Percentiles rank a stretch among this genome's conserved stretches.
Evolutionary conservation across 2,888 invertebrate genomes (phyloP).

Genomic region (Amorpha juglandis): DNA sequence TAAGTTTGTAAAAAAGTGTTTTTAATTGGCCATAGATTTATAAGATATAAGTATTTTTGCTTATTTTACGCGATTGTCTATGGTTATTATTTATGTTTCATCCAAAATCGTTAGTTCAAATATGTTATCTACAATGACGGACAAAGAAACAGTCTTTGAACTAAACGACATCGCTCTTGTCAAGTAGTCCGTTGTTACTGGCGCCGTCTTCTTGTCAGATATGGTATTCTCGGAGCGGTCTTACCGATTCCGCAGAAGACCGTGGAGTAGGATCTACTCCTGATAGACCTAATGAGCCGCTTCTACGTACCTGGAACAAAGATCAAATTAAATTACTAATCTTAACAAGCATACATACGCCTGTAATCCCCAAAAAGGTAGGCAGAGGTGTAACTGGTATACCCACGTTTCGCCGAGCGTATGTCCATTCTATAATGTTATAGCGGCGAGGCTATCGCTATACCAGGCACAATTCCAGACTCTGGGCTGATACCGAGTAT

Average conservation of each 20-base stretch:
- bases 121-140: not conserved
- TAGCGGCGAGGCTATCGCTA: too few species aligned
- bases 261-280: constrained; percentile 87
- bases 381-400: too few species aligned
- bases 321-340: not conserved
- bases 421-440: too few species aligned
- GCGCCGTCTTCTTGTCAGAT: constrained; percentile 79
- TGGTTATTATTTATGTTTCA: not conserved
- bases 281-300: constrained; percentile 88
- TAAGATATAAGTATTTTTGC: too few species aligned
- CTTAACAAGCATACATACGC: too few species aligned
- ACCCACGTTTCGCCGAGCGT: too few species aligned
- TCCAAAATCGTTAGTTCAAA: not conserved
- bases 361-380: too few species aligned
- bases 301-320: constrained; percentile 68
- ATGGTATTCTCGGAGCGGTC: constrained; percentile 85
- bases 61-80: too few species aligned
- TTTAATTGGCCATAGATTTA: not conserved
- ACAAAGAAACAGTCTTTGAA: constrained; percentile 2
- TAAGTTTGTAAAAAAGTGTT: not conserved
- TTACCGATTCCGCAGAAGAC: constrained; percentile 87
- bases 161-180: constrained; percentile 76
- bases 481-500: too few species aligned
- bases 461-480: too few species aligned
- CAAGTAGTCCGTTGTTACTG: constrained; percentile 73